These are phyloP conservation scores for Platanista minor DNA, from an alignment of 2,113 vertebrate genomes.

Conservation along the genomic window DNA sequence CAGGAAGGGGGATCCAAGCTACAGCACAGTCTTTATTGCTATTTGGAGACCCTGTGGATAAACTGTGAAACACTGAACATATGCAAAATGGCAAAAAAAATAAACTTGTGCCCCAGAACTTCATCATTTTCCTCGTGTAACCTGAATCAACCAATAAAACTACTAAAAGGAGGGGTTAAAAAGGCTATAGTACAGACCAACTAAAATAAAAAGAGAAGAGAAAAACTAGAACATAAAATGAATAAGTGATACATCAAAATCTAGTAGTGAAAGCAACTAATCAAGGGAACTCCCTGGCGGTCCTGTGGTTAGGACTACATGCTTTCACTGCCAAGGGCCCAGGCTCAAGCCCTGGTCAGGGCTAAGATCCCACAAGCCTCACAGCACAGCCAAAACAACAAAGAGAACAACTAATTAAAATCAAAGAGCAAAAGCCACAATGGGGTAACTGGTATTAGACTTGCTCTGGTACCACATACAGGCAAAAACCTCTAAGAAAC, in stretches of 20 bases:
- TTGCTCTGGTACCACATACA: background rate
- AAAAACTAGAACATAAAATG: background rate
- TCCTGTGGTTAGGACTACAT: background rate
- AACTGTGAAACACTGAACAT: background rate
- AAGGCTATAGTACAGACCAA: background rate
- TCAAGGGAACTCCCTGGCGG: background rate
- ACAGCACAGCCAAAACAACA: background rate
- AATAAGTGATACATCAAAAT: background rate
- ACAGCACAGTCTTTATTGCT: background rate
- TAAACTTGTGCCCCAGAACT: background rate
- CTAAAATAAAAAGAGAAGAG: background rate
- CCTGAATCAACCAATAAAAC: background rate
- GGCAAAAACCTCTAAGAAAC: background rate
- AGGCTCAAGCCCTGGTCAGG: background rate
- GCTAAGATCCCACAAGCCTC: background rate
- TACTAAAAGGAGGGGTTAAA: background rate
- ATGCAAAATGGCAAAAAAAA: rapidly evolving
- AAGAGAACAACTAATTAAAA: background rate
- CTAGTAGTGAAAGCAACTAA: background rate
- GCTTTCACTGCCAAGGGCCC: background rate
- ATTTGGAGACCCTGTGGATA: rapidly evolving
- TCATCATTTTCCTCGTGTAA: background rate
- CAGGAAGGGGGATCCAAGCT: no score
- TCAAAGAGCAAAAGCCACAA: background rate
- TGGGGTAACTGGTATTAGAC: background rate